Base-by-base conservation (phyloP, 2,797 vertebrate genomes). In the Crax fasciolata region DNA sequence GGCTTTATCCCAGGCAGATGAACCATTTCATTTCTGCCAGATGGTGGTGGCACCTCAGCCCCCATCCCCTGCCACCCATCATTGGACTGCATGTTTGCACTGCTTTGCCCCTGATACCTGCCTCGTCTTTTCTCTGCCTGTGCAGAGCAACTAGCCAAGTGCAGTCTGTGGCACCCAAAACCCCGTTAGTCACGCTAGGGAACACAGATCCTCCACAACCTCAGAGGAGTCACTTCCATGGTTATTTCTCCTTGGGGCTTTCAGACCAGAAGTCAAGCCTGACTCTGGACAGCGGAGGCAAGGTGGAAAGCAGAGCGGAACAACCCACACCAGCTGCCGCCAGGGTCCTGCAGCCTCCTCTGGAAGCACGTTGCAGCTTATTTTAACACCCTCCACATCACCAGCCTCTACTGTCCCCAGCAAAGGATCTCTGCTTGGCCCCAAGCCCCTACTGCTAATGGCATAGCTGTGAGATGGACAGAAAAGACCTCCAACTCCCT, bases 11-110 rank as follows among this genome's bases (percentile, higher is more conserved):
- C 15, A 0, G 92, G 58, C 68, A 91, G 76, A 87, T 76, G 87
- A 91, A 20, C 61, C 77, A 30, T 46, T 78, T 18, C 63, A n/a
- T 61, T 58, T 23, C 70, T 86, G 85, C 74, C 86, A 94, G 94
- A 83, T 84, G 89, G 94, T 13, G 8, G 52, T 61, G 65, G 32
- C 85, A 88, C 49, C 85, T 88, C 72, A 3, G 1, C 52, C 65
- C 82, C 85, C 57, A 41, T 52, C n/a, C 24, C 32, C 79, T 72
- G 73, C 85, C 88, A 94, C 85, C 79, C 88, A 52, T 20, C 2
- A 0, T 59, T 0, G 1, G 66, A 52, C 30, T 44, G 35, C 35
- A 35, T 35, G 35, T 35, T 35, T 35, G 35, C 35, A 68, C 28
- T 4, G 5, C 51, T 78, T 27, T 76, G 32, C 25, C 38, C 57